Conservation (phyloP, 2,113 vertebrate species). For the Ctenodactylus gundi region DNA sequence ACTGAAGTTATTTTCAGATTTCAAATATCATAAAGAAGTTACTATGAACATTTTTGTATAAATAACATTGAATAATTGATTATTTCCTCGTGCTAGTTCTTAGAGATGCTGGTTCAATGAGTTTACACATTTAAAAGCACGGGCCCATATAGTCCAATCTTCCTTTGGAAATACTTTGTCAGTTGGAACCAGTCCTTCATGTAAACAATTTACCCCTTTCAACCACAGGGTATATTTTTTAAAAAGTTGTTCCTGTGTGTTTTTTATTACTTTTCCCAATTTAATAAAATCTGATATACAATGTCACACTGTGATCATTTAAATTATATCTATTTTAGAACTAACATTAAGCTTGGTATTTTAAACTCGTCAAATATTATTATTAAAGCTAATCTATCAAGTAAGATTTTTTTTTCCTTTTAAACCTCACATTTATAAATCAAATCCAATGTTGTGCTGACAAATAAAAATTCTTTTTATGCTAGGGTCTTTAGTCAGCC, state of each 20-base stretch:
- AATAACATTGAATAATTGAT: neutral
- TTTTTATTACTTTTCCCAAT: neutral
- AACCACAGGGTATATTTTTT: no score
- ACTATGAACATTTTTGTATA: neutral
- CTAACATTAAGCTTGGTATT: neutral
- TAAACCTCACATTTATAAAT: neutral
- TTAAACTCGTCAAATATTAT: neutral
- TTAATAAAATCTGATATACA: neutral
- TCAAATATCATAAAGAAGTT: neutral
- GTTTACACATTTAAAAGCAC: neutral
- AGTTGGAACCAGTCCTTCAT: neutral
- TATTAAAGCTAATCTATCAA: neutral
- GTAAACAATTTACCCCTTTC: neutral
- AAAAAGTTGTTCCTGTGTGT: neutral
- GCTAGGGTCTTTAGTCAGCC: neutral
- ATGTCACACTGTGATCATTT: neutral
- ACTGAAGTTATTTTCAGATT: conserved; percentile 1
- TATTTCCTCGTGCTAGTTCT: neutral
- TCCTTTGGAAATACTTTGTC: neutral
- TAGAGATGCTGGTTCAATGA: neutral
- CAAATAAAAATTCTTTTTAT: neutral
- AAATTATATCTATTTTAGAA: neutral
- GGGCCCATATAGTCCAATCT: neutral
- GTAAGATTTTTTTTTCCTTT: no score
- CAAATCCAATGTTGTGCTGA: neutral